Percentiles rank a stretch among this genome's conserved stretches.
Conservation (phyloP, 2,113 vertebrate genomes). For the Labeo catla region DNA sequence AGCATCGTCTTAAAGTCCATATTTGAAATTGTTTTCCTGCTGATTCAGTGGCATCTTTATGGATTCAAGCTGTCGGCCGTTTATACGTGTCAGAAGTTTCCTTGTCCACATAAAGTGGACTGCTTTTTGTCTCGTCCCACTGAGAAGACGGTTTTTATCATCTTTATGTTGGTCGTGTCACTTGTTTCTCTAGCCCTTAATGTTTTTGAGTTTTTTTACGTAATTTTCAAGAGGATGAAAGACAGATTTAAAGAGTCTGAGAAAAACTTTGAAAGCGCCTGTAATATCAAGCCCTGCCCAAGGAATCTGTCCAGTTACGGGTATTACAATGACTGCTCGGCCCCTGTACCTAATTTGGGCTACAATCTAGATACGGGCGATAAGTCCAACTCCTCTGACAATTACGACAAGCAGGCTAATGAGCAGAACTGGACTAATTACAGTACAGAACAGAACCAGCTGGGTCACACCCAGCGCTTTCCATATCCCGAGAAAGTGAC, state of each 20-base stretch:
- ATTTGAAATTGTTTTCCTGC: constrained; percentile 85
- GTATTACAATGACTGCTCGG: constrained; percentile 87
- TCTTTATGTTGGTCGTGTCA: constrained; percentile 89
- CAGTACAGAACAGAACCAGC: constrained; percentile 86
- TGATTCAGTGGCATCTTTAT: constrained; percentile 89
- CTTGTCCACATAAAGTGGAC: constrained; percentile 86
- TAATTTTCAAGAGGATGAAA: constrained; percentile 85
- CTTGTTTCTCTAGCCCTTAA: constrained; percentile 85
- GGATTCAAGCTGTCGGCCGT: constrained; percentile 83
- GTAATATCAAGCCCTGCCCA: constrained; percentile 70
- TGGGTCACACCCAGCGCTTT: constrained; percentile 83
- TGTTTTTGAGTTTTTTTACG: constrained; percentile 85
- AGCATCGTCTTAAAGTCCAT: constrained; percentile 87
- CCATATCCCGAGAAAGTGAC: constrained; percentile 80
- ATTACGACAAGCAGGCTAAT: constrained; percentile 88
- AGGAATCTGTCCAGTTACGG: constrained; percentile 83
- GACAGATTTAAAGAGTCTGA: constrained; percentile 81
- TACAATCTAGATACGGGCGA: constrained; percentile 86
- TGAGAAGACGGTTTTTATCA: constrained; percentile 89
- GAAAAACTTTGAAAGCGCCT: constrained; percentile 69
- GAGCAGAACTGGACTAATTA: constrained; percentile 93
- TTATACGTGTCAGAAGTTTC: constrained; percentile 83
- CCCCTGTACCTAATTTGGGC: constrained; percentile 81
- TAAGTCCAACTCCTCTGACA: constrained; percentile 85
- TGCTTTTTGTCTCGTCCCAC: constrained; percentile 91